Evolutionary conservation across 2,113 vertebrate genomes (phyloP).

Genomic region (Phycodurus eques): DNA sequence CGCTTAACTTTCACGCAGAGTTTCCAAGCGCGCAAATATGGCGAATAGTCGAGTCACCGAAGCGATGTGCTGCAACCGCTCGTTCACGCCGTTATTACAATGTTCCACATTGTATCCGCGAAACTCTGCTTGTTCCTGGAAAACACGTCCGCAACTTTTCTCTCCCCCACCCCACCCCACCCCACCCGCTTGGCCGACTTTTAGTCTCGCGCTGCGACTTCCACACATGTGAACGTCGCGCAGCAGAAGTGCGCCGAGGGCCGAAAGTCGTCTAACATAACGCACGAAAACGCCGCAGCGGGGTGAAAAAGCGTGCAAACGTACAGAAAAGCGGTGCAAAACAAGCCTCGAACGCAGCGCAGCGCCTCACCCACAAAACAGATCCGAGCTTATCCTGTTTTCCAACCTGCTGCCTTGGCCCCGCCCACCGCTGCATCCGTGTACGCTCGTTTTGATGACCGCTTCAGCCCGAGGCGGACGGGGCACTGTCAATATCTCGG

Average conservation of each 20-base stretch:
- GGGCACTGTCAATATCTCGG: not conserved
- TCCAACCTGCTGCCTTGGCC: slow-evolving; percentile 61
- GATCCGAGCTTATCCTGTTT: slow-evolving; percentile 60
- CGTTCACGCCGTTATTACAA: slow-evolving; percentile 15
- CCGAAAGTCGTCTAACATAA: not conserved
- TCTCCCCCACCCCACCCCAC: not conserved
- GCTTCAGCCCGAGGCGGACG: slow-evolving; percentile 22
- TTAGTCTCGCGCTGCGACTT: slow-evolving; percentile 36
- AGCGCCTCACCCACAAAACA: slow-evolving; percentile 63
- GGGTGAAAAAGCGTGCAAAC: slow-evolving; percentile 29
- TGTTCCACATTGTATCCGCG: slow-evolving; percentile 40
- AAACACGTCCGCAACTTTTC: slow-evolving; percentile 69
- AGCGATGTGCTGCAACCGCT: slow-evolving; percentile 3
- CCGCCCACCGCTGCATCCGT: slow-evolving; percentile 56
- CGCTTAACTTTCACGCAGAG: slow-evolving; percentile 27
- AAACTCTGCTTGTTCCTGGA: slow-evolving; percentile 50
- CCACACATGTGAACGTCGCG: slow-evolving; percentile 21
- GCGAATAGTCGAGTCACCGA: slow-evolving; percentile 44
- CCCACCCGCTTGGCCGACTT: slow-evolving; percentile 24
- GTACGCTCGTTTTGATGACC: slow-evolving; percentile 52
- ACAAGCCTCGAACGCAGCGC: slow-evolving; percentile 16
- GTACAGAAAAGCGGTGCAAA: not conserved
- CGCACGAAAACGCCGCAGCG: slow-evolving; percentile 39
- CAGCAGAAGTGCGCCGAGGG: not conserved
- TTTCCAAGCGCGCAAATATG: slow-evolving; percentile 56